phyloP scores from a whole-genome alignment of 2,797 vertebrate genomes.

The Pachyuromys duprasi region DNA sequence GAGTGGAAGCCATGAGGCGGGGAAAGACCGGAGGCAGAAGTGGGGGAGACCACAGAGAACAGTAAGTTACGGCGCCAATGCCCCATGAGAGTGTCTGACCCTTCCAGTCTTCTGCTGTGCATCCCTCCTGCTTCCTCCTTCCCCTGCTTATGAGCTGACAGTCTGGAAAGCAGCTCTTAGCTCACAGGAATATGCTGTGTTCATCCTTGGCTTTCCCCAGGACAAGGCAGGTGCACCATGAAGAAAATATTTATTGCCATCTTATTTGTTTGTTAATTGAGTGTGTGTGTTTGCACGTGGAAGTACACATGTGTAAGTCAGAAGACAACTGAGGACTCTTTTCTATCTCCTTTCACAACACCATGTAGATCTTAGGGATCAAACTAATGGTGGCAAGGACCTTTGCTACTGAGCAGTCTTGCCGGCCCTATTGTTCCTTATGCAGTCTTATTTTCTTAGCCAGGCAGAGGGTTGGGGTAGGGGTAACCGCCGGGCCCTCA shows the following conservation, averaged over 20 bases:
- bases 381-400: neutral
- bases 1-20: neutral
- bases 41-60: neutral
- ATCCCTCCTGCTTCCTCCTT: neutral
- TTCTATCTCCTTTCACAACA: neutral
- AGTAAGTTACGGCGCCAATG: fast-evolving
- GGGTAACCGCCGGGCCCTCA: neutral
- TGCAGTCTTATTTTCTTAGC: neutral
- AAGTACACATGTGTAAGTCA: neutral
- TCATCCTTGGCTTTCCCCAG: neutral
- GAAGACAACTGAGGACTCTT: neutral
- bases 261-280: neutral
- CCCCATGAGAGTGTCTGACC: neutral
- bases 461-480: neutral
- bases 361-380: neutral
- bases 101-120: neutral
- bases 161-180: neutral
- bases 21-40: neutral
- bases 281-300: neutral
- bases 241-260: neutral
- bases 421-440: neutral
- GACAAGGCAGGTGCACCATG: neutral
- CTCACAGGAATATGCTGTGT: neutral
- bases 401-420: neutral
- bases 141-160: neutral